These are phyloP conservation scores for Timandra comae DNA, from an alignment of 2,888 invertebrate species.

Conservation along the genomic window DNA sequence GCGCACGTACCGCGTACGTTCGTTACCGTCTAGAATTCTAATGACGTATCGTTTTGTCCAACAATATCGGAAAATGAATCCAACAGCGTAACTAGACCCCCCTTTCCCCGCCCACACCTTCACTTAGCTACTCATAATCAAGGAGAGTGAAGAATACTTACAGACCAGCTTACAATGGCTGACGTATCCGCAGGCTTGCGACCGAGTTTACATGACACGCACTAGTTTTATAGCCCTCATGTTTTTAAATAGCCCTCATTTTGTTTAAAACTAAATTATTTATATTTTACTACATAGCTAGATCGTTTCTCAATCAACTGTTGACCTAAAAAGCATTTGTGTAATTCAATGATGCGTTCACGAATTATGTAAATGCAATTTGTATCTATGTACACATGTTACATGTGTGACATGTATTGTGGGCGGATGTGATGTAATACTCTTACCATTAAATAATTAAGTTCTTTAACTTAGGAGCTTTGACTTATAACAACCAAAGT, in stretches of 20 bases:
- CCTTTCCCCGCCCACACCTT: conserved; percentile 28
- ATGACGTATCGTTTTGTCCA: conserved; percentile 53
- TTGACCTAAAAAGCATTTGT: conserved; percentile 71
- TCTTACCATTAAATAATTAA: no score
- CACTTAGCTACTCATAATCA: conserved; percentile 18
- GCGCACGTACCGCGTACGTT: conserved; percentile 65
- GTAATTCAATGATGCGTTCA: conserved; percentile 66
- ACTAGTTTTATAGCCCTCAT: conserved; percentile 77
- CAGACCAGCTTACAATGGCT: conserved; percentile 45
- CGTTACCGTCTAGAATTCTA: conserved; percentile 64
- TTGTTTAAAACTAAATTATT: conserved; percentile 71
- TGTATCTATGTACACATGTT: no score
- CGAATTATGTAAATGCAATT: conserved; percentile 61
- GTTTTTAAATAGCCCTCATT: conserved; percentile 77
- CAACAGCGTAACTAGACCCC: conserved; percentile 42
- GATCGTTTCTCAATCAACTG: conserved; percentile 73
- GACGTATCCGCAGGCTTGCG: conserved; percentile 47
- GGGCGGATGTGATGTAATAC: no score
- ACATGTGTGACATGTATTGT: conserved; percentile 43
- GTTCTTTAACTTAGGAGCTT: no score
- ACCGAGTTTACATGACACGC: conserved; percentile 70
- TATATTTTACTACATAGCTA: conserved; percentile 73
- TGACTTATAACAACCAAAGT: no score
- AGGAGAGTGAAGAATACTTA: conserved; percentile 30
- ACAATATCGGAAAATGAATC: conserved; percentile 47